Evolutionary conservation across 2,113 vertebrate genomes (phyloP).

Genomic region (Petromus typicus): DNA sequence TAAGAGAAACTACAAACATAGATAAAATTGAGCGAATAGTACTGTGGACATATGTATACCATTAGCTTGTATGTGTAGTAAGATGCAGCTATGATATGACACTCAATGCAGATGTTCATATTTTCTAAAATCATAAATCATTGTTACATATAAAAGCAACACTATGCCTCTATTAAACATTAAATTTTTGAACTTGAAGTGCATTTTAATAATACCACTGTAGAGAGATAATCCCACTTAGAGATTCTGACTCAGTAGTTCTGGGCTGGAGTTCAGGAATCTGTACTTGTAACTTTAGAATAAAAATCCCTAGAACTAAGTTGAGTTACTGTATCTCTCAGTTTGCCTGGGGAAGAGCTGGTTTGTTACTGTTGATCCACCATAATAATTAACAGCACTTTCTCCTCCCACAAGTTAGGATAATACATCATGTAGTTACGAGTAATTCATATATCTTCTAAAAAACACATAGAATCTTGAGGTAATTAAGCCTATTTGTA

Average conservation of each 20-base stretch:
- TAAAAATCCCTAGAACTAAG: not conserved
- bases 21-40: conserved; percentile 7
- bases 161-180: conserved; percentile 23
- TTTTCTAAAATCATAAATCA: conserved; percentile 49
- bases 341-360: not conserved
- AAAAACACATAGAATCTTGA: conserved; percentile 18
- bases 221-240: not conserved
- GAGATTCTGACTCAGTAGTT: conserved; percentile 48
- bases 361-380: not conserved
- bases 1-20: conserved; percentile 43
- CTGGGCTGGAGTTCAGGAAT: not conserved
- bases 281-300: conserved; percentile 35
- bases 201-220: not conserved
- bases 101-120: not conserved
- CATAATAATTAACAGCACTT: conserved; percentile 17
- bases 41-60: not conserved
- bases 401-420: not conserved
- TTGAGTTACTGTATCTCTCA: not conserved
- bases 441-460: conserved; percentile 22
- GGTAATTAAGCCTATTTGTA: not conserved
- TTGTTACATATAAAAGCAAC: not conserved
- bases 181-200: conserved; percentile 41
- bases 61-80: not conserved
- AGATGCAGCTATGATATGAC: not conserved
- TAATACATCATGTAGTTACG: conserved; percentile 12